Evolutionary conservation across 2,888 invertebrate species (phyloP).

Genomic region (Cosmia pyralina): DNA sequence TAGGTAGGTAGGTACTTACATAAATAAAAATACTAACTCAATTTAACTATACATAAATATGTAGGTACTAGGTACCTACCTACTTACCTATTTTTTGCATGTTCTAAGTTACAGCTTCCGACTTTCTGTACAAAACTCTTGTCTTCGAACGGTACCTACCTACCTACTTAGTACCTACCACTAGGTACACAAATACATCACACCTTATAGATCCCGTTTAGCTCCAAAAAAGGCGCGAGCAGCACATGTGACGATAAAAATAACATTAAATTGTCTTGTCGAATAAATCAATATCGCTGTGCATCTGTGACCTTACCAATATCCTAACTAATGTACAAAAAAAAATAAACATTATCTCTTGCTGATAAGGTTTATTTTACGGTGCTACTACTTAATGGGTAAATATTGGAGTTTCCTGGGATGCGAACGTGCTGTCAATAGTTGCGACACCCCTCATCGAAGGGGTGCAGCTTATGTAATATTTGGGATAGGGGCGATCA

Average conservation of each 20-base stretch:
- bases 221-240: slow-evolving; percentile 16
- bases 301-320: slow-evolving; percentile 37
- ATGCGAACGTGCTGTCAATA: slow-evolving; percentile 44
- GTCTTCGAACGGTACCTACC: too few species aligned
- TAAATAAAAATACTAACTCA: too few species aligned
- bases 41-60: too few species aligned
- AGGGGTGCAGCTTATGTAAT: slow-evolving; percentile 43
- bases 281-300: slow-evolving; percentile 44
- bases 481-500: slow-evolving; percentile 40
- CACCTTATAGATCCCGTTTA: slow-evolving; percentile 36
- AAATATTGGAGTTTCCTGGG: slow-evolving; percentile 17
- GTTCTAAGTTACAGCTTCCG: too few species aligned
- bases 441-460: slow-evolving; percentile 51
- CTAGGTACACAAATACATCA: not conserved
- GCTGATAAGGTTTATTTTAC: not conserved
- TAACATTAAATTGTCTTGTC: slow-evolving; percentile 25
- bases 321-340: not conserved
- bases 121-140: too few species aligned
- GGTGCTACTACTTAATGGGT: not conserved
- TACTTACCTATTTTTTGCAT: too few species aligned
- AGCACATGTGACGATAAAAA: slow-evolving; percentile 11
- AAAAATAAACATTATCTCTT: not conserved
- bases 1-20: too few species aligned
- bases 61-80: too few species aligned
- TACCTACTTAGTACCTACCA: not conserved